Conservation (phyloP, 2,888 invertebrate genomes). For the Frankliniella intonsa region DNA sequence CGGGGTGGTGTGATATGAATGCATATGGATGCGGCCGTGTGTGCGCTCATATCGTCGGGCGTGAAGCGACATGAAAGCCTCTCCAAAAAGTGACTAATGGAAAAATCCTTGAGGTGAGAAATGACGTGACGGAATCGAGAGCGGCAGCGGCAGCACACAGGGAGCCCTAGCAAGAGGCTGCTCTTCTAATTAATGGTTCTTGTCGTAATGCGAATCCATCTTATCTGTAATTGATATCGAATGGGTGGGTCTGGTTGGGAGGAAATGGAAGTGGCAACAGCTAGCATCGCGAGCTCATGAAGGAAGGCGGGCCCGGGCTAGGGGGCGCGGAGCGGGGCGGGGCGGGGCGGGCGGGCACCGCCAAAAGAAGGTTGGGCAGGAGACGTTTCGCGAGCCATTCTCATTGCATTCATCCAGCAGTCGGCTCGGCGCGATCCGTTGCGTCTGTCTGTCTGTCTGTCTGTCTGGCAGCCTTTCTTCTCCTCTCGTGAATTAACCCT, state of each 20-base stretch:
- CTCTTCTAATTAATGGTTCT: no score
- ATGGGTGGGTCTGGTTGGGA: not conserved
- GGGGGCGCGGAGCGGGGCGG: not conserved
- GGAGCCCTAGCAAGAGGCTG: no score
- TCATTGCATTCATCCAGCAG: not conserved
- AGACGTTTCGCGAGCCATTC: not conserved
- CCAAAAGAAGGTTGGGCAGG: not conserved
- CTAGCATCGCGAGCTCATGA: not conserved
- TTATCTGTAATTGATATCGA: conserved; percentile 23
- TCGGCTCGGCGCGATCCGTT: not conserved
- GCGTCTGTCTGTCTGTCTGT: not conserved
- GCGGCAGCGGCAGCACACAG: no score
- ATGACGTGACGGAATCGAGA: no score
- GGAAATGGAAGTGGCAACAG: not conserved
- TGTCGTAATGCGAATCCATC: not conserved
- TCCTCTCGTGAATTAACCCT: not conserved
- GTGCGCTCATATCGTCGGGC: no score
- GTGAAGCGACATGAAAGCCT: no score
- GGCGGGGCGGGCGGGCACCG: no score
- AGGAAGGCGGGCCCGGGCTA: not conserved
- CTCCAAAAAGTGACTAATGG: no score
- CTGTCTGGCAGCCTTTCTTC: not conserved
- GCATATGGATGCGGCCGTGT: no score
- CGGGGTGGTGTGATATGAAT: no score
- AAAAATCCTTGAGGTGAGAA: no score